Percentiles rank a stretch among this genome's conserved stretches.
These are phyloP conservation scores for Acropternis orthonyx DNA, from an alignment of 2,797 vertebrate genomes.

Conservation along the genomic window DNA sequence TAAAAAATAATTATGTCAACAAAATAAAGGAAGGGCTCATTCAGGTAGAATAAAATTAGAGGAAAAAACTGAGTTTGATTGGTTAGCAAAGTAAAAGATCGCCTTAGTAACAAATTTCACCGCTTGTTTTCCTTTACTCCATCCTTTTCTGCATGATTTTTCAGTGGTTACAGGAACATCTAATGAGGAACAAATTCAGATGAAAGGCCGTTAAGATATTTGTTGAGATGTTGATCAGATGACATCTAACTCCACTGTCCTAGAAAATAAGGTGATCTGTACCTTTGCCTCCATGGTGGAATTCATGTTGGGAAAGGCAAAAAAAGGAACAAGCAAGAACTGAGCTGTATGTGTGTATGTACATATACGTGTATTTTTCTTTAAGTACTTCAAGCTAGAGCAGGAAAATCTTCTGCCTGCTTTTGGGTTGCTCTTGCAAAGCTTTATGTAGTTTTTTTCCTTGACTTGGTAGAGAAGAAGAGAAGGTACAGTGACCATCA, in stretches of 20 bases:
- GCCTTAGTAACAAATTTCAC: background rate
- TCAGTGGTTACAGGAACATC: background rate
- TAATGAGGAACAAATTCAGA: background rate
- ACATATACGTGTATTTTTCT: fast-evolving
- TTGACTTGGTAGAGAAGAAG: background rate
- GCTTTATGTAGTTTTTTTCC: background rate
- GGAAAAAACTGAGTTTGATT: background rate
- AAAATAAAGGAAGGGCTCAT: background rate
- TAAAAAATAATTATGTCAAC: background rate
- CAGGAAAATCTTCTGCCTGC: background rate
- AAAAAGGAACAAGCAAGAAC: background rate
- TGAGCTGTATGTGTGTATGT: too few relatives aligned
- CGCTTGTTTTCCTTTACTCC: background rate
- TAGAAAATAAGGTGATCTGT: background rate
- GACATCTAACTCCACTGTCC: background rate
- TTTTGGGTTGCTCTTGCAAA: background rate
- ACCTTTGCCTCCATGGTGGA: background rate
- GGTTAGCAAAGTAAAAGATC: background rate
- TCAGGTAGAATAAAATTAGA: background rate
- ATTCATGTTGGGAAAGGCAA: background rate
- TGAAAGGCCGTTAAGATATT: background rate
- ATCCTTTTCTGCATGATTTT: background rate
- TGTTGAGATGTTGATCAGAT: background rate
- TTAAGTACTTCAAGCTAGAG: background rate
- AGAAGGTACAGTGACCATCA: background rate